phyloP scores from a whole-genome alignment of 2,797 vertebrate genomes.

The Rhinophrynus dorsalis region DNA sequence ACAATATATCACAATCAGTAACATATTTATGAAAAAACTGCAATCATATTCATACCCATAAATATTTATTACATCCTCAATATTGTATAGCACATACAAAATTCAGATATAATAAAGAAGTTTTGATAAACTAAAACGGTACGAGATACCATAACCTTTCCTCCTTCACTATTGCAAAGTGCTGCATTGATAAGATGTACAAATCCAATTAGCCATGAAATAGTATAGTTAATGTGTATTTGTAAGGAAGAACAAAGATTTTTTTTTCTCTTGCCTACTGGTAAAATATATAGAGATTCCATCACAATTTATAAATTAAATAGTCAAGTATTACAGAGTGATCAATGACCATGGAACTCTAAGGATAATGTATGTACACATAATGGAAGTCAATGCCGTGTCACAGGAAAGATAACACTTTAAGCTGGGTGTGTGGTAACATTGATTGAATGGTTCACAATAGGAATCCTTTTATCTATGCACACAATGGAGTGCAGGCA shows the following conservation, averaged over 20 bases:
- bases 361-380: conserved; percentile 30
- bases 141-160: background rate
- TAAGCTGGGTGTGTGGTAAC: conserved; percentile 20
- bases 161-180: background rate
- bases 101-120: background rate
- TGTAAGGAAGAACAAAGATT: background rate
- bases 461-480: conserved; percentile 30
- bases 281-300: background rate
- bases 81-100: no score
- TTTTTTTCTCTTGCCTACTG: background rate
- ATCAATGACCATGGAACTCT: conserved; percentile 18
- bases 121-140: background rate
- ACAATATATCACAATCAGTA: no score
- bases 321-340: conserved; percentile 1
- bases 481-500: conserved; percentile 15
- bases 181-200: background rate
- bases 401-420: conserved; percentile 21
- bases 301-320: conserved; percentile 30
- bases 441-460: conserved; percentile 34
- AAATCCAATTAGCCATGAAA: background rate
- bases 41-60: no score
- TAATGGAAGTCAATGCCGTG: conserved; percentile 38
- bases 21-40: no score
- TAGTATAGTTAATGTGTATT: background rate
- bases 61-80: no score